Base-by-base conservation (phyloP, 2,797 vertebrate genomes). In the Holocentrus rufus region DNA sequence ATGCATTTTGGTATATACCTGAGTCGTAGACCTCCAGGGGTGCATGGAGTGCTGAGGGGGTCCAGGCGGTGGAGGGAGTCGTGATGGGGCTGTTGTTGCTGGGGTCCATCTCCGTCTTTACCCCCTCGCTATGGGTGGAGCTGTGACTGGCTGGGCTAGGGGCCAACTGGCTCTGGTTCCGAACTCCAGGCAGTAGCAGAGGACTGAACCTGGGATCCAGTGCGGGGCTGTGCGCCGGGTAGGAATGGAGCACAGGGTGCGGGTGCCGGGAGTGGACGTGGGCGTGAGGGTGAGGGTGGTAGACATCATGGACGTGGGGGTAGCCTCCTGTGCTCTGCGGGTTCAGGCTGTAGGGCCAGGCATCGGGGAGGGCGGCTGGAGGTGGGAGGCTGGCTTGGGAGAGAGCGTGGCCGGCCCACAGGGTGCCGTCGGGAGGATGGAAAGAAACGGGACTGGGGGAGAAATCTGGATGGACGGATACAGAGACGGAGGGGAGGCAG, bases 11-110 rank as follows among this genome's bases (percentile, higher is more conserved):
- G 36, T 68, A 76, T 93, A 90, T 91, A 98, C 97, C 95, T 95
- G 96, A 70, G 27, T 99, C 96, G 72, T 96, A 97, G n/a, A 95
- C 93, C 87, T 98, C 97, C 91, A 98, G 88, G 0, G 96, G 95
- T 64, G 96, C 96, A 1, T 98, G 96, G 79, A 97, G 96, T 69
- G 82, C 39, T 0, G 95, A 94, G 80, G 96, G 95, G 7, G 95
- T 92, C 97, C 97, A 98, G 79, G 94, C 90, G 78, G 95, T 93
- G 74, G 96, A 93, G 74, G 87, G 68, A 44, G 94, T 90, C 69
- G 94, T 86, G 74, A 92, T 89, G 4, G 87, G 77, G 73, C 92
- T 84, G 91, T 80, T 63, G 66, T 83, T 83, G 42, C 92, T 73
- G 87, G 92, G 50, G 42, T 96, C 88, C 20, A 95, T 89, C 72